Base-by-base conservation (phyloP, 2,113 vertebrate species). In the Myotis yumanensis region DNA sequence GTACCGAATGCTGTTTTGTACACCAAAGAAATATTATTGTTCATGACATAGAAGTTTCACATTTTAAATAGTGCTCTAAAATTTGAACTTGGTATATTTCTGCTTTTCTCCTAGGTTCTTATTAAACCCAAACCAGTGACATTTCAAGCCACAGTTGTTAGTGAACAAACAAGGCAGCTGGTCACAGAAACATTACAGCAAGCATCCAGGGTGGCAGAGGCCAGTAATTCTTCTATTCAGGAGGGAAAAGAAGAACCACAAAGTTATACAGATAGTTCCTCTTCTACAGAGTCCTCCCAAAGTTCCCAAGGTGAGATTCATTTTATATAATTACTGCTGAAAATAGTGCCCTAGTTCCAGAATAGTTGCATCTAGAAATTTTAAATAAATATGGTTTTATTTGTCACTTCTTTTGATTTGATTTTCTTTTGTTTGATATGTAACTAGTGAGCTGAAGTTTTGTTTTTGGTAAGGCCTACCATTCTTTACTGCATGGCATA, bases 111-210 rank as follows among this genome's bases (percentile, higher is more conserved):
- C 28, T 97, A 99, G 99, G 99, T 99, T 92, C 99, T 99, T 81
- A 99, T 99, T 98, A 99, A 99, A 96, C 99, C 99, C 0, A 99
- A 99, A 98, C 99, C 99, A 5, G 99, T 99, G 89, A 98, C 99
- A 0, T 99, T 99, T 98, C 99, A 99, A 98, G 98, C 99, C 1
- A 99, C 99, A 0, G 98, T 99, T 97, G 98, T 99, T 98, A 99
- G 99, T 22, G 99, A 99, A 73, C 99, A 99, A 96, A 99, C 99
- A 22, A 98, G 99, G 77, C 99, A 99, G 97, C 97, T 99, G 97
- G 99, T 99, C 75, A 99, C 99, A 0, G 99, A 99, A 98, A 99
- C 99, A 0, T 98, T 99, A 89, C 99, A 99, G 95, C 99, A 99
- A 97, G 99, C 99, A 3, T 99, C 98, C 11, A 99, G 99, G 10